Base-by-base conservation (phyloP, 2,888 invertebrate species). In the Noctua fimbriata region DNA sequence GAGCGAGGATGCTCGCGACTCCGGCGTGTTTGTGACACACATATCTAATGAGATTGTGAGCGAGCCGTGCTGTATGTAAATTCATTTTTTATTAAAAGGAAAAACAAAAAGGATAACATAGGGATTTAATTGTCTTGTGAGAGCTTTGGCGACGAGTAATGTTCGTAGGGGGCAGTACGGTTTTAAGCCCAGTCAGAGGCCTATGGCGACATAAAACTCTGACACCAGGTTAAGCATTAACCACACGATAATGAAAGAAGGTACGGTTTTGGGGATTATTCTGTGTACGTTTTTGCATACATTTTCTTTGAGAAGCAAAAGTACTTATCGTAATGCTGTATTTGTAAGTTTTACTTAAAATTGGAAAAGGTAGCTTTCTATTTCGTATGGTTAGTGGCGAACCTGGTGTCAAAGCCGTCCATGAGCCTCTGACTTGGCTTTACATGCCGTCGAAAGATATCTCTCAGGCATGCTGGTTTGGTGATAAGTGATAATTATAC, bases 21-120 rank as follows among this genome's bases (percentile, higher is more conserved):
- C 65, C 44, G 0, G n/a, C 9, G 44, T 58, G 75, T 70, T 73
- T 78, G 79, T 83, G 70, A 87, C 81, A 74, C 70, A 81, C 77
- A 79, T 74, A 75, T 79, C 76, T 90, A 90, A 88, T 84, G 83
- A 83, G 75, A 87, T 87, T 90, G 73, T 82, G 81, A 78, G 44
- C 47, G 73, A 55, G 18, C 24, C 58, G 52, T 66, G 73, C 69
- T 41, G 47, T 77, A 83, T 84, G 81, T 77, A 83, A 77, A 88
- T 83, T 69, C 32, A 47, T 65, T 82, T 79, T 76, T 49, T 65
- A 28, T 55, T 70, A 79, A 76, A 82, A 79, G 79, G 52, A 73
- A 86, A 82, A 80, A 74, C 79, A 73, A 76, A 82, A 70, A 66
- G 73, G 49, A 70, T 81, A 41, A 18, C 6, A 18, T 52, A 47